These are phyloP conservation scores for Pica pica DNA, from an alignment of 2,113 vertebrate species.

Conservation along the genomic window DNA sequence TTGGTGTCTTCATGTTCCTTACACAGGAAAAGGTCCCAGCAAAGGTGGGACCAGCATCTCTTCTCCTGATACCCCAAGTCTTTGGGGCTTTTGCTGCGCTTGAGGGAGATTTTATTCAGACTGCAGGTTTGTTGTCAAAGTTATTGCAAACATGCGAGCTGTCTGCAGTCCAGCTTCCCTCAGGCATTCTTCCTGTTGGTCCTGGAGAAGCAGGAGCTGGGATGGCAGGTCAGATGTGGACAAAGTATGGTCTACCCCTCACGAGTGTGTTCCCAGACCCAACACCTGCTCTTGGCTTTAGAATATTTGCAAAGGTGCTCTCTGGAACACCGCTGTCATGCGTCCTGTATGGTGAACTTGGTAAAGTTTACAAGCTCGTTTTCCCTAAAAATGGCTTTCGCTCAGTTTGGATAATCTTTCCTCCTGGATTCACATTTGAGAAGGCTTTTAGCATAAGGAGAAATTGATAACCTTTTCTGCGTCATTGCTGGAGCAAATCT, in stretches of 20 bases:
- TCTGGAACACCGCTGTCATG: fast-evolving
- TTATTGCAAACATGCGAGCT: background rate
- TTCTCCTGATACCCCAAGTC: background rate
- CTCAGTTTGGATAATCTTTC: background rate
- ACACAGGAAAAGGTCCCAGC: background rate
- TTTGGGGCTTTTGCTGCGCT: background rate
- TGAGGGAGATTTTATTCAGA: background rate
- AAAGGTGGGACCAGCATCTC: background rate
- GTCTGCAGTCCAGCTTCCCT: background rate
- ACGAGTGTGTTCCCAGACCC: no score
- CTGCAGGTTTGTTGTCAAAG: background rate
- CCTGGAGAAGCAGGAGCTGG: background rate
- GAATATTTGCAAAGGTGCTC: background rate
- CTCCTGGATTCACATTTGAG: background rate
- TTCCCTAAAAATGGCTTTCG: background rate
- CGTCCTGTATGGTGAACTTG: fast-evolving
- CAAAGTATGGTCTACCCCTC: fast-evolving
- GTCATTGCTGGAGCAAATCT: background rate
- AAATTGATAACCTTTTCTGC: background rate
- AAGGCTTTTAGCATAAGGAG: background rate
- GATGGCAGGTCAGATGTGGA: background rate
- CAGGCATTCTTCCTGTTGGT: background rate
- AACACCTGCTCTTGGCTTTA: fast-evolving
- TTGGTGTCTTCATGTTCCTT: fast-evolving
- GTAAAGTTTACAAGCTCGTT: background rate